Percentiles rank a stretch among this genome's conserved stretches.
Conservation (phyloP, 2,113 vertebrate genomes). For the Shinisaurus crocodilurus region DNA sequence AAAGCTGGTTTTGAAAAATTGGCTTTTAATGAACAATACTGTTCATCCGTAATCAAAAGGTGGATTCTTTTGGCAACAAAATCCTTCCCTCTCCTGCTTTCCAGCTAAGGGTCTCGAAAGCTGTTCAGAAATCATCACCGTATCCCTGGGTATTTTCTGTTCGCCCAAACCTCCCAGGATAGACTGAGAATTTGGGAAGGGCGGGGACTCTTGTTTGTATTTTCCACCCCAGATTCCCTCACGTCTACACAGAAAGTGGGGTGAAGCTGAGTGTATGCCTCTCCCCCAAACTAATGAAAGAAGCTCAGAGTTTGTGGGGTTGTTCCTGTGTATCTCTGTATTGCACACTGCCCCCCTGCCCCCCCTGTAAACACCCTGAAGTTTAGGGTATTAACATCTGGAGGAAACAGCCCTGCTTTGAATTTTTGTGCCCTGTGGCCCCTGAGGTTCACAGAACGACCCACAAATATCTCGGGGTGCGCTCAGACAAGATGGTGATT, state of each 20-base stretch:
- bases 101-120: conserved; percentile 1
- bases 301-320: neutral
- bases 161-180: neutral
- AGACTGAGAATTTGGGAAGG: neutral
- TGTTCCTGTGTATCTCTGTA: neutral
- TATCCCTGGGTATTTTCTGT: neutral
- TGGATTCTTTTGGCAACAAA: conserved; percentile 33
- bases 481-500: neutral
- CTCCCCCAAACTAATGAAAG: neutral
- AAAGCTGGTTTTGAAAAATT: conserved; percentile 18
- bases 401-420: neutral
- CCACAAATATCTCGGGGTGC: neutral
- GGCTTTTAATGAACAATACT: conserved; percentile 13
- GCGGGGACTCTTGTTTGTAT: neutral
- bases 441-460: neutral
- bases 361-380: neutral
- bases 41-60: conserved; percentile 27
- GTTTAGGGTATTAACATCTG: neutral
- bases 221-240: neutral
- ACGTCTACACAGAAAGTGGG: neutral
- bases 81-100: conserved; percentile 12
- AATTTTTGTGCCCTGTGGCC: neutral
- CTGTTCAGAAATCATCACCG: neutral
- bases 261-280: neutral
- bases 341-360: neutral